phyloP scores from a whole-genome alignment of 2,113 vertebrate genomes.

The Arothron firmamentum region DNA sequence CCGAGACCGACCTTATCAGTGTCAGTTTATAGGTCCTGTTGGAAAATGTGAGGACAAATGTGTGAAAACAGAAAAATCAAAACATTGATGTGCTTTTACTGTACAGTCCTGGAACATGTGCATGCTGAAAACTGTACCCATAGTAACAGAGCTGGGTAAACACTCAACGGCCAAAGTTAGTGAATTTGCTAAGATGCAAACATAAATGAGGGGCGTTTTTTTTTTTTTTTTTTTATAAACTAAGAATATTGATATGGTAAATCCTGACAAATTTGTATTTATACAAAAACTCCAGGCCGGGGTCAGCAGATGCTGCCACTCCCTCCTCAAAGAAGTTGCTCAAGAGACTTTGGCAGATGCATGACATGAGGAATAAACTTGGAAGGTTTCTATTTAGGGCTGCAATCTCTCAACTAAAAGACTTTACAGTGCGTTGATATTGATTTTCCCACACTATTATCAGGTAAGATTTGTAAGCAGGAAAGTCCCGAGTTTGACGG shows the following conservation, averaged over 20 bases:
- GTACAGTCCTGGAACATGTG: no score
- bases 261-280: no score
- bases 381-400: conserved; percentile 32
- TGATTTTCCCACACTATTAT: conserved; percentile 10
- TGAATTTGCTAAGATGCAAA: conserved; percentile 14
- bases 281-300: no score
- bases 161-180: neutral
- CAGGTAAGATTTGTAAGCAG: neutral
- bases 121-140: no score
- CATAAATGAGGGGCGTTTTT: no score
- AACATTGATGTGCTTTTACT: neutral
- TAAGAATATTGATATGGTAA: no score
- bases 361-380: conserved; percentile 23
- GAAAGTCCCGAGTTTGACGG: neutral
- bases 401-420: conserved; percentile 18
- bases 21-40: neutral
- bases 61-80: conserved; percentile 15
- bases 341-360: no score
- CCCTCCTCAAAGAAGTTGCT: no score
- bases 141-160: no score
- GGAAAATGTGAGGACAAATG: conserved; percentile 4
- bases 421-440: neutral
- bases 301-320: no score
- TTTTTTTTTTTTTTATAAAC: no score
- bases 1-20: conserved; percentile 2